Evolutionary conservation across 2,888 invertebrate genomes (phyloP).

Genomic region (Saturnia pavonia): DNA sequence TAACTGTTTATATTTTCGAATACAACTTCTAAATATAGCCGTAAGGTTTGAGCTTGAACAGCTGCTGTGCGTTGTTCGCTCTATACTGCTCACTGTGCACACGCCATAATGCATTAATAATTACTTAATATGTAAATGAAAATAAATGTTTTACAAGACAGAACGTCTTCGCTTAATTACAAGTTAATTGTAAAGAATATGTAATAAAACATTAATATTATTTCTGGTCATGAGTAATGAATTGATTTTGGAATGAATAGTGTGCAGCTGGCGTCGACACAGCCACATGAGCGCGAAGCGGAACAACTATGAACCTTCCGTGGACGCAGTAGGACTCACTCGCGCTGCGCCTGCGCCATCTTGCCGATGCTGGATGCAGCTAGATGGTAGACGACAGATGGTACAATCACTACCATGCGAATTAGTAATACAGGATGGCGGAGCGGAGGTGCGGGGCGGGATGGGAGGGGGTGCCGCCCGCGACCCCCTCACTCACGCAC

Average conservation of each 20-base stretch:
- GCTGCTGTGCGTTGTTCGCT: too few species aligned
- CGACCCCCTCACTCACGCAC: neutral
- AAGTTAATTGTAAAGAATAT: neutral
- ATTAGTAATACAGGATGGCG: neutral
- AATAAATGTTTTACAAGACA: too few species aligned
- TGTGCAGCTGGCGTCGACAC: neutral
- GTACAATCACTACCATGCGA: neutral
- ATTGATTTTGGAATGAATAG: neutral
- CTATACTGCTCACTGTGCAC: too few species aligned
- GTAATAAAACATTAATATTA: neutral
- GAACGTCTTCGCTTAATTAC: too few species aligned
- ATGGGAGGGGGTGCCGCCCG: neutral
- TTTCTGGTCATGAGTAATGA: neutral
- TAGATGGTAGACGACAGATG: neutral
- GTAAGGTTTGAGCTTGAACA: too few species aligned
- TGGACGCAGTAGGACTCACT: neutral
- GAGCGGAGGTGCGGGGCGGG: neutral
- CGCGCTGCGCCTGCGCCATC: too few species aligned
- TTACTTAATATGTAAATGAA: too few species aligned
- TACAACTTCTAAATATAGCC: too few species aligned
- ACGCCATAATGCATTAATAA: too few species aligned
- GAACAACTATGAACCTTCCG: neutral
- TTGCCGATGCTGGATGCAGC: too few species aligned
- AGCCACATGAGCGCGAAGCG: neutral
- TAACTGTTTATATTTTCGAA: too few species aligned